These are phyloP conservation scores for Ephestia elutella DNA, from an alignment of 1,140 invertebrate species.

Conservation along the genomic window DNA sequence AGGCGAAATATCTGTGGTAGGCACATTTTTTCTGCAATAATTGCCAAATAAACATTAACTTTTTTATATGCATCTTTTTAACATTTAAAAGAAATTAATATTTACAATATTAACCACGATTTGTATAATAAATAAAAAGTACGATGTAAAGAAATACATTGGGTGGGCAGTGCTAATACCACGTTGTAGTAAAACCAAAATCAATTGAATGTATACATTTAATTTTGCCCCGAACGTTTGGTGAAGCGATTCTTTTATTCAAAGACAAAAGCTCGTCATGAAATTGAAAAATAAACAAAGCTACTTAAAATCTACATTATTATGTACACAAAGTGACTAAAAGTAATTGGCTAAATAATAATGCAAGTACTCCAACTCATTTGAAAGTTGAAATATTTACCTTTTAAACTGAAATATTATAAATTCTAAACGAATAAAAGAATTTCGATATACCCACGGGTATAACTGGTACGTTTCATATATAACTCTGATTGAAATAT, in stretches of 20 bases:
- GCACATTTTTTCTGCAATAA: too few species aligned
- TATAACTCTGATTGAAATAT: background rate
- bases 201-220: background rate
- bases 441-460: background rate
- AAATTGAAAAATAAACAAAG: constrained; percentile 28
- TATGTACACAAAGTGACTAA: constrained; percentile 57
- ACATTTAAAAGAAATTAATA: too few species aligned
- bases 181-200: too few species aligned
- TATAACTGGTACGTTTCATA: background rate
- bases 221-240: background rate
- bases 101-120: too few species aligned
- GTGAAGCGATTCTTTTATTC: background rate
- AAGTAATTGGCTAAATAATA: constrained; percentile 36
- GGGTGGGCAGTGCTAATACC: too few species aligned
- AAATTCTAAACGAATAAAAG: constrained; percentile 18
- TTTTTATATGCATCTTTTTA: too few species aligned
- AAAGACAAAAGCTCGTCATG: constrained; percentile 16
- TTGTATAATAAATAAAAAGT: too few species aligned
- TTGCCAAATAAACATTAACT: too few species aligned
- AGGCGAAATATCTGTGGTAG: too few species aligned
- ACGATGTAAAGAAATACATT: too few species aligned
- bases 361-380: constrained; percentile 33
- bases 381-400: constrained; percentile 48
- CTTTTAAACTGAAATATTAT: constrained; percentile 31
- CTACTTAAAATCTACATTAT: constrained; percentile 51